Conservation (phyloP, 2,888 invertebrate species). For the Pterobdella sp. region DNA sequence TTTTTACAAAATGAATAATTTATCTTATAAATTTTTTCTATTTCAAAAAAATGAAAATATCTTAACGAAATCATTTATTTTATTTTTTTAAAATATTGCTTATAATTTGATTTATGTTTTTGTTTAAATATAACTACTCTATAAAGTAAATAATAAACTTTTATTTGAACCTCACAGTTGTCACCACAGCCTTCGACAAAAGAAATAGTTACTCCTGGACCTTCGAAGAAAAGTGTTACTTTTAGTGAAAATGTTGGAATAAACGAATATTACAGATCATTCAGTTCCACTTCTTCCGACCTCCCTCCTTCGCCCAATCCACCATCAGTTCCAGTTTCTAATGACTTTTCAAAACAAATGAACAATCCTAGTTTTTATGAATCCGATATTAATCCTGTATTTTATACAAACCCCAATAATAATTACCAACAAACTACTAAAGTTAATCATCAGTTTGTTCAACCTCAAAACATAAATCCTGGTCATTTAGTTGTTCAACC, state of each 20-base stretch:
- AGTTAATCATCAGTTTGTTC: neutral
- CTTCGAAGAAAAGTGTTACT: constrained; percentile 50
- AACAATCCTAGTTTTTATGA: neutral
- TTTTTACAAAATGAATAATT: no score
- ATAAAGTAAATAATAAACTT: neutral
- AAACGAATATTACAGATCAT: constrained; percentile 41
- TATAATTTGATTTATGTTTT: no score
- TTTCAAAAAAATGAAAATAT: neutral
- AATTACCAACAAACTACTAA: neutral
- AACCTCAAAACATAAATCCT: neutral
- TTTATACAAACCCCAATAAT: neutral
- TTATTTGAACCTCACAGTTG: neutral
- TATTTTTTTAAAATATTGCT: neutral
- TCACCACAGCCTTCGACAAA: neutral
- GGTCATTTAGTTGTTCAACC: neutral
- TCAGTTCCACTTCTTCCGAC: constrained; percentile 37
- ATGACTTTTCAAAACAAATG: neutral
- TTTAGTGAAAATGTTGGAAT: constrained; percentile 51
- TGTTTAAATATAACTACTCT: no score
- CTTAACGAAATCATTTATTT: neutral
- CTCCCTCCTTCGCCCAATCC: constrained; percentile 20
- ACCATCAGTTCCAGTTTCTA: neutral
- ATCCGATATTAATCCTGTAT: neutral
- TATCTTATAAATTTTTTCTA: neutral
- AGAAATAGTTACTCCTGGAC: neutral